Conservation (phyloP, 2,113 vertebrate species). For the Typhlomys cinereus region DNA sequence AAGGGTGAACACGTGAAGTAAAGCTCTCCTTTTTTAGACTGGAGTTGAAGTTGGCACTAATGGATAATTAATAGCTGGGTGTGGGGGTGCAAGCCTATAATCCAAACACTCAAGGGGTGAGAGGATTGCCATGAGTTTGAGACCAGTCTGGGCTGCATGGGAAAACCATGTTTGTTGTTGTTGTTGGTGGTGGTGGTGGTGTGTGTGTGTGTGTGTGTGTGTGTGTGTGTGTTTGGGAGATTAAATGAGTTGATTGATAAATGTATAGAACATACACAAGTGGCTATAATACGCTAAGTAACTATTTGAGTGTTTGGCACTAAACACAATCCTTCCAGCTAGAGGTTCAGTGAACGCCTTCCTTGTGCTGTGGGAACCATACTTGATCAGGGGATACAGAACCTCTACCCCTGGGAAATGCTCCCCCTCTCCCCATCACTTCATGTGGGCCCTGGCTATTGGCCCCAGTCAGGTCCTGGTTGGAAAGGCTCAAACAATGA, state of each 20-base stretch:
- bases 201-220: too few species aligned
- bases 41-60: background rate
- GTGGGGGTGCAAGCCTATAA: background rate
- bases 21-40: background rate
- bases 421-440: background rate
- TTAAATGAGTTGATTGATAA: background rate
- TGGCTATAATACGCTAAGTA: too few species aligned
- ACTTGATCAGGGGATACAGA: background rate
- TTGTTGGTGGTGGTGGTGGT: too few species aligned
- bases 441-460: background rate
- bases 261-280: too few species aligned
- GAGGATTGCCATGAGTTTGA: background rate
- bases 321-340: background rate
- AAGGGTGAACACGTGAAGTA: background rate
- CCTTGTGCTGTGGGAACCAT: background rate
- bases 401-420: background rate
- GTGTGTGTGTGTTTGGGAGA: background rate
- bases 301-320: fast-evolving
- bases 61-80: background rate
- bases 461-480: background rate
- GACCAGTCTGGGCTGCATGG: background rate
- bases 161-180: too few species aligned
- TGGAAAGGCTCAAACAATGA: conserved; percentile 13
- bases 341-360: background rate
- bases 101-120: background rate